Evolutionary conservation across 2,797 vertebrate species (phyloP), one percentile per base, ranked within the genome.

Genomic region (Melopsittacus undulatus): DNA sequence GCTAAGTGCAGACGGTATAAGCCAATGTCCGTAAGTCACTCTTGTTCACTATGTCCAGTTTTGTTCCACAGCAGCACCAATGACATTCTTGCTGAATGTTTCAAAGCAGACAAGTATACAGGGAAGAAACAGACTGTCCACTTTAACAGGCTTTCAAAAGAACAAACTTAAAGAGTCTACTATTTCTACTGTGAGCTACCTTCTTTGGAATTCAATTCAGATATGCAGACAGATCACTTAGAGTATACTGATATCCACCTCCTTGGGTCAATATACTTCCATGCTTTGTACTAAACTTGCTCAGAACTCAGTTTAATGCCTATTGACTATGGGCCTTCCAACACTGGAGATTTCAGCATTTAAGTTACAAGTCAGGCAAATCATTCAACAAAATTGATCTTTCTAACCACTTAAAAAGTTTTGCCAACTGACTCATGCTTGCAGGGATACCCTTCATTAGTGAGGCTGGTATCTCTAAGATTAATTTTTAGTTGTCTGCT

Each of bases 391-490:
- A 64, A 49, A 97, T 95, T 90, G 96, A 97, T 97, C 94, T 68
- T 94, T 92, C 91, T 96, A 97, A 96, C 94, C 96, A 95, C 96
- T 96, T 93, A 95, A 66, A 94, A 96, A 94, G 90, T 96, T 95
- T 86, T 94, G 87, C 85, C 95, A 96, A 93, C 96, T 96, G 95
- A 97, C 96, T 97, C 95, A 97, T 94, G 85, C 52, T 95, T 94
- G 89, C 72, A 96, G 96, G 96, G 96, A 97, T 97, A 95, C 94
- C 95, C 95, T 95, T 95, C 92, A 95, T 96, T 96, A 96, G 87
- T 19, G 36, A 94, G 74, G 78, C 77, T 95, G 88, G 38, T 75
- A 83, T 72, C 82, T 69, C 80, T 56, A 75, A 92, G 94, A 97
- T 82, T 95, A 94, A 96, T 96, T 93, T 96, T 94, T 85, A 93